Evolutionary conservation across 2,113 vertebrate species (phyloP).

Genomic region (Microtus ochrogaster): DNA sequence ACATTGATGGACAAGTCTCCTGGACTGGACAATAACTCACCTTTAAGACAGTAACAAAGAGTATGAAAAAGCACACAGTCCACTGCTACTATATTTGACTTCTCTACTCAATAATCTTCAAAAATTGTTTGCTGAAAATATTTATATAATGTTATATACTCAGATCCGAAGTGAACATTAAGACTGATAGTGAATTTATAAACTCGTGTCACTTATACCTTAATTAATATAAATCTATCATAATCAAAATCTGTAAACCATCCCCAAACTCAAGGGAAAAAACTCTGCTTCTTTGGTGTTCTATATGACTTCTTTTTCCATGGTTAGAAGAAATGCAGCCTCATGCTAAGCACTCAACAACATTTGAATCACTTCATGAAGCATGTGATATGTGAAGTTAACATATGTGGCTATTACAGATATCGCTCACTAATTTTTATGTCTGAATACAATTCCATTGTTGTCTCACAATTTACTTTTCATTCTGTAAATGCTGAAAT

Average conservation of each 20-base stretch:
- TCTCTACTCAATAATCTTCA: background rate
- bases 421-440: constrained; percentile 24
- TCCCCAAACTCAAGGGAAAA: background rate
- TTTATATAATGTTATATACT: constrained; percentile 6
- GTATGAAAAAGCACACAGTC: background rate
- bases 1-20: too few relatives aligned
- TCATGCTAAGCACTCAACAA: background rate
- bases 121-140: background rate
- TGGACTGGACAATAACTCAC: background rate
- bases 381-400: background rate
- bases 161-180: background rate
- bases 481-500: background rate
- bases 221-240: background rate
- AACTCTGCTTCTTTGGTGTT: background rate
- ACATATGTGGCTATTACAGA: background rate
- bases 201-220: background rate
- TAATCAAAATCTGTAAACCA: background rate
- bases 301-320: background rate
- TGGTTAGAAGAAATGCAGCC: background rate
- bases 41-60: background rate
- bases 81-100: background rate
- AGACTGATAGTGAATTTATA: background rate
- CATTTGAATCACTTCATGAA: background rate
- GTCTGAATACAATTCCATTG: background rate
- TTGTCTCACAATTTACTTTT: background rate